Conservation (phyloP, 2,888 invertebrate species). For the Aleiodes alternator region DNA sequence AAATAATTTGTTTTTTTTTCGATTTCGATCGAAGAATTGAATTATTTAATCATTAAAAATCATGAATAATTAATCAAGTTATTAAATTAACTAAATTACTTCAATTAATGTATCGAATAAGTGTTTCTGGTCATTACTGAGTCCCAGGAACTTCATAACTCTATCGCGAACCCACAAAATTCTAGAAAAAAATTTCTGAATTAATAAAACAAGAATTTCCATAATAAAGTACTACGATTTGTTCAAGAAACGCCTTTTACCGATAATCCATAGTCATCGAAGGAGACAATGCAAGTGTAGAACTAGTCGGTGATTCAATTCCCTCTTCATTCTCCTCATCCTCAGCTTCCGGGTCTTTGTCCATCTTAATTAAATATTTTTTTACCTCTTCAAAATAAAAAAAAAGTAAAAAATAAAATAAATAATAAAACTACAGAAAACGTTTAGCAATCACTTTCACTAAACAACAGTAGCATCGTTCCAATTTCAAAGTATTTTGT, state of each 20-base stretch:
- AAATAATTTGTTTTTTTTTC: too few relatives aligned
- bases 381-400: background rate
- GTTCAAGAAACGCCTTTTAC: slow-evolving; percentile 37
- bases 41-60: slow-evolving; percentile 9
- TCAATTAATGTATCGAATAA: slow-evolving; percentile 68
- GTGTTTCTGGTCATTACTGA: slow-evolving; percentile 61
- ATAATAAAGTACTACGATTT: background rate
- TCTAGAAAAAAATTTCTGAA: slow-evolving; percentile 69
- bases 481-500: slow-evolving; percentile 24
- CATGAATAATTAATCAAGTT: background rate
- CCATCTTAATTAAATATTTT: slow-evolving; percentile 36
- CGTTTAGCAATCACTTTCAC: slow-evolving; percentile 12
- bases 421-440: background rate
- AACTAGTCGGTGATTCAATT: background rate
- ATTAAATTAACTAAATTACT: slow-evolving; percentile 59
- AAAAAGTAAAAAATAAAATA: too few relatives aligned
- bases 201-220: background rate
- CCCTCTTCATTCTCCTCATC: slow-evolving; percentile 35
- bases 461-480: slow-evolving; percentile 27
- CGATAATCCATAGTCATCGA: slow-evolving; percentile 56
- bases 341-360: slow-evolving; percentile 40
- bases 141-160: slow-evolving; percentile 79
- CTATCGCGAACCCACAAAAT: slow-evolving; percentile 84
- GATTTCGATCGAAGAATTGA: background rate
- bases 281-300: slow-evolving; percentile 40